A percentile compares a stretch with the other conserved stretches of the same genome.
Conservation (phyloP, 2,113 vertebrate genomes). For the Heliornis fulica region DNA sequence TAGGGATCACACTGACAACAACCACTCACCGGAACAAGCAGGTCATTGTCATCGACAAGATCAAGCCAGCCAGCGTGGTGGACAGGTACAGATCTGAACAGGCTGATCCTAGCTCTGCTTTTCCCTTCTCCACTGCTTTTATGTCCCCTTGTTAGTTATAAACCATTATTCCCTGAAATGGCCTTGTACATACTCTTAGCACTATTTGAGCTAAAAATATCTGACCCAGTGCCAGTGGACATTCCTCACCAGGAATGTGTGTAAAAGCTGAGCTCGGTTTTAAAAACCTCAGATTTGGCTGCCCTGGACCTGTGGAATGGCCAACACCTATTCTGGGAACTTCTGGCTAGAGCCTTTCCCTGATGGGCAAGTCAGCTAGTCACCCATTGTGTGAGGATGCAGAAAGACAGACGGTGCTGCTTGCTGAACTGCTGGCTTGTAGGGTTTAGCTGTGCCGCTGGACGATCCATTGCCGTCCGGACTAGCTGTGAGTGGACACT, state of each 20-base stretch:
- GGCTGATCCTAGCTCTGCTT: not conserved
- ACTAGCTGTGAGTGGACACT: not conserved
- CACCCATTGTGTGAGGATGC: not conserved
- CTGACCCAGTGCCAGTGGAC: not conserved
- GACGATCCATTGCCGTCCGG: not conserved
- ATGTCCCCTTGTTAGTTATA: not conserved
- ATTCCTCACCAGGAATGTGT: not conserved
- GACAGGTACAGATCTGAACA: conserved; percentile 82
- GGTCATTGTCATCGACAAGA: conserved; percentile 91
- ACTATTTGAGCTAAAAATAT: not conserved
- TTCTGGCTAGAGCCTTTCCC: not conserved
- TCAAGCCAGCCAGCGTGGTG: conserved; percentile 91
- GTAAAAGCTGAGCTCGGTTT: not conserved
- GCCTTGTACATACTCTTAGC: not conserved
- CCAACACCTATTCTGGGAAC: not conserved
- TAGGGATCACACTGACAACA: conserved; percentile 87
- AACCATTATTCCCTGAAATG: not conserved
- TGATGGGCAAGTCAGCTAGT: not conserved
- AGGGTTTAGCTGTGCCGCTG: not conserved
- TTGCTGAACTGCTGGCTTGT: not conserved
- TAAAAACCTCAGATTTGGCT: not conserved
- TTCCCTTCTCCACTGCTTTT: not conserved
- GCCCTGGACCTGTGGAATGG: not conserved
- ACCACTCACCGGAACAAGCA: conserved; percentile 86
- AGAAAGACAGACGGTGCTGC: not conserved